These are phyloP conservation scores for Tapirus terrestris DNA, from an alignment of 2,113 vertebrate species.

Conservation along the genomic window DNA sequence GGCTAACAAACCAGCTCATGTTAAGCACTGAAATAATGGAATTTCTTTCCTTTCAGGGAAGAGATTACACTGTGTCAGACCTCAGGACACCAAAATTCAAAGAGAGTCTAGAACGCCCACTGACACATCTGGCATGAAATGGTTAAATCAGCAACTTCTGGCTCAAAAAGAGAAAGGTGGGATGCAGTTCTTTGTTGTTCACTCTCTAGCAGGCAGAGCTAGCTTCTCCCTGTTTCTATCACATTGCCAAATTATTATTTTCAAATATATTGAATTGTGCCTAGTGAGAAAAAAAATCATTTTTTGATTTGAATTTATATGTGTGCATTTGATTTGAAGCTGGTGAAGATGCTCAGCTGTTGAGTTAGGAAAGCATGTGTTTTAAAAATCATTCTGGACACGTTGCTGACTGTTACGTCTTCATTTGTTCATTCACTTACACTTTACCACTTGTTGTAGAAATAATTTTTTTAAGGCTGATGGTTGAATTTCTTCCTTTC, in stretches of 20 bases:
- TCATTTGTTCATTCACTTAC: slow-evolving; percentile 6
- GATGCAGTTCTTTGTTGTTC: background rate
- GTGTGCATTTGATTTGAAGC: background rate
- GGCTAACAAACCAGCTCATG: background rate
- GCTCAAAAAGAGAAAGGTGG: background rate
- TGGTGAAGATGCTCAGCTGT: background rate
- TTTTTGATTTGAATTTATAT: slow-evolving; percentile 15
- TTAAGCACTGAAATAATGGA: background rate
- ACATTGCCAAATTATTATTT: background rate
- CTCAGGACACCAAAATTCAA: background rate
- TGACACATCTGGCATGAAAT: background rate
- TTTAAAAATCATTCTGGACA: slow-evolving; percentile 23
- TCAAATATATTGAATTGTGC: slow-evolving; percentile 16
- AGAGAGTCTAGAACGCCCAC: background rate
- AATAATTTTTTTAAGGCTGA: background rate
- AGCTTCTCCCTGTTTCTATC: background rate
- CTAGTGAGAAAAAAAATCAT: background rate
- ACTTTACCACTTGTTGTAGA: slow-evolving; percentile 4
- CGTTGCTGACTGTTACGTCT: background rate
- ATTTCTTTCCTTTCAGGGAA: slow-evolving; percentile 21
- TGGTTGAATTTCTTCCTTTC: slow-evolving; percentile 8
- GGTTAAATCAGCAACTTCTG: background rate
- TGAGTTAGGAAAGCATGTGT: background rate
- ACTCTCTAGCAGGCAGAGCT: background rate
- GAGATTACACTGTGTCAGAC: background rate